A percentile compares a stretch with the other conserved stretches of the same genome.
phyloP scores from a whole-genome alignment of 2,888 invertebrate genomes.

The Drosophila phalerata region DNA sequence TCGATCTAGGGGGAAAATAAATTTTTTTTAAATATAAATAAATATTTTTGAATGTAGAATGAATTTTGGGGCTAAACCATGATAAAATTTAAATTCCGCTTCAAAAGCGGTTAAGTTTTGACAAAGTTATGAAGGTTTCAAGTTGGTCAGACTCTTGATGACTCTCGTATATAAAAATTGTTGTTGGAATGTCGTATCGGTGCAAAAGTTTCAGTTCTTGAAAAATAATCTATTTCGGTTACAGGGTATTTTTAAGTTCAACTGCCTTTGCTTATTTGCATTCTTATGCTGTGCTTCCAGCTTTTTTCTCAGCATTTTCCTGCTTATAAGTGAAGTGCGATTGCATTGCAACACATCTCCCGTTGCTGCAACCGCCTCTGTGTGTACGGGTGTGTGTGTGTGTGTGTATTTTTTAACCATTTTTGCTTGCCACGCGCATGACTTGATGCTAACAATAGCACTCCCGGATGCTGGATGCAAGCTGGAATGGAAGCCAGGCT shows the following conservation, averaged over 20 bases:
- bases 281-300: constrained; percentile 15
- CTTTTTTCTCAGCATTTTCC: constrained; percentile 50
- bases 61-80: too few species aligned
- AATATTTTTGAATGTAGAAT: too few species aligned
- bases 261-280: background rate
- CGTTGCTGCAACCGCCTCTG: constrained; percentile 18
- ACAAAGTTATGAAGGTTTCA: too few species aligned
- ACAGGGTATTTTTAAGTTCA: constrained; percentile 22
- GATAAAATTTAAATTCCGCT: too few species aligned
- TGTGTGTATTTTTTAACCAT: constrained; percentile 33
- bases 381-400: constrained; percentile 21
- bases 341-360: constrained; percentile 40
- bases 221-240: too few species aligned
- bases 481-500: constrained; percentile 27
- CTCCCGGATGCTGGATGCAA: constrained; percentile 58
- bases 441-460: constrained; percentile 77
- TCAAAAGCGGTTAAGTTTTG: too few species aligned
- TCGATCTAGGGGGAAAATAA: too few species aligned
- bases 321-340: constrained; percentile 66
- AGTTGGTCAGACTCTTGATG: too few species aligned
- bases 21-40: too few species aligned
- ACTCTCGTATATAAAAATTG: too few species aligned
- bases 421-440: constrained; percentile 66
- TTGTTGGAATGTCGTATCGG: too few species aligned
- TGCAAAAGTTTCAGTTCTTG: too few species aligned